Percentiles rank a stretch among this genome's conserved stretches.
Conservation (phyloP, 2,113 vertebrate genomes). For the Myrmecobius fasciatus region DNA sequence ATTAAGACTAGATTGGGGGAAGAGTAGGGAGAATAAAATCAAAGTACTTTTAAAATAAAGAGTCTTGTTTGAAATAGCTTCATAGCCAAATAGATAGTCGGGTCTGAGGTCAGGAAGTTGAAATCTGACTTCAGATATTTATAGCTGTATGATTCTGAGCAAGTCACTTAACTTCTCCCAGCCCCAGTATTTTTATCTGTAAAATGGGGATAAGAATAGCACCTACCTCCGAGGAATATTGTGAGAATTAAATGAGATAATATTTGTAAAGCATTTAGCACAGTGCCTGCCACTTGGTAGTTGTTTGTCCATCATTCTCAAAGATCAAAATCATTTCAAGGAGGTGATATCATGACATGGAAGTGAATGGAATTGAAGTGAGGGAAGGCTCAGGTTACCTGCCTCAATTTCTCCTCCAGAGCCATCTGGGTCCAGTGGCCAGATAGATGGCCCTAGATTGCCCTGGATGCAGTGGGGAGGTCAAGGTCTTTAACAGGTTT, state of each 20-base stretch:
- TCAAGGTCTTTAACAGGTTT: no score
- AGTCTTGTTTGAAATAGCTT: background rate
- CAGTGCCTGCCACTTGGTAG: background rate
- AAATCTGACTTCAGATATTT: background rate
- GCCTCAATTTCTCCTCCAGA: no score
- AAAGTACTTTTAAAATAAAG: background rate
- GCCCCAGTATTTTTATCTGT: background rate
- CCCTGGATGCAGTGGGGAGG: no score
- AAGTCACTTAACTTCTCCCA: background rate
- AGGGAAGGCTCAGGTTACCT: no score
- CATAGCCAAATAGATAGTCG: background rate
- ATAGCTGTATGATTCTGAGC: background rate
- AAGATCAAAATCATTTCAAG: no score
- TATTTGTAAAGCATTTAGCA: background rate
- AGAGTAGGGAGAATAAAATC: background rate
- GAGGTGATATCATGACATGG: no score
- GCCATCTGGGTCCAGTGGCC: no score
- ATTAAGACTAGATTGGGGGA: background rate
- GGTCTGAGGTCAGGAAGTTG: background rate
- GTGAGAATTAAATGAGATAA: background rate
- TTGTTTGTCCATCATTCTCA: no score
- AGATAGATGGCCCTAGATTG: no score
- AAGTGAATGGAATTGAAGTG: no score
- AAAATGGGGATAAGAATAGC: background rate
- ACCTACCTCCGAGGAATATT: background rate